Percentiles rank a stretch among this genome's conserved stretches.
phyloP scores from a whole-genome alignment of 2,113 vertebrate genomes.

The Arizona elegans region DNA sequence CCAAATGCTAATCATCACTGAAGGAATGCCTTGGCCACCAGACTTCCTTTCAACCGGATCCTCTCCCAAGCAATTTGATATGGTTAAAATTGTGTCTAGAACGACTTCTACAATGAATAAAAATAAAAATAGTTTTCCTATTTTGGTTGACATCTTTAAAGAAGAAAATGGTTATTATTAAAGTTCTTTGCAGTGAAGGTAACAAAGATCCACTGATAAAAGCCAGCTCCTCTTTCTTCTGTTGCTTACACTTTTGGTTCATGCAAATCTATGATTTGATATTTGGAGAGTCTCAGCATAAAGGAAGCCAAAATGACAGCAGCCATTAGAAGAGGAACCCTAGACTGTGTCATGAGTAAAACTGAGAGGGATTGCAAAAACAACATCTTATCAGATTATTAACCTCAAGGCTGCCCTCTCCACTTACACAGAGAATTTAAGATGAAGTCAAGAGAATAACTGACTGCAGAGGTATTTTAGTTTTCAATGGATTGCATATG shows the following conservation, averaged over 20 bases:
- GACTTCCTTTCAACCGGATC: neutral
- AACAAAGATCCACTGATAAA: neutral
- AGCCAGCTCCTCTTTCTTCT: neutral
- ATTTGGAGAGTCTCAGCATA: neutral
- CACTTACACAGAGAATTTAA: neutral
- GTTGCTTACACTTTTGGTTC: neutral
- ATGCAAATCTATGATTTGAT: neutral
- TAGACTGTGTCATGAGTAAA: neutral
- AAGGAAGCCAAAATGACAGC: neutral
- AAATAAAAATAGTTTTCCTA: neutral
- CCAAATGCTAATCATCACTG: neutral
- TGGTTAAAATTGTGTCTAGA: neutral
- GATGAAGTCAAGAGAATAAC: neutral
- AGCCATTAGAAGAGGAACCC: neutral
- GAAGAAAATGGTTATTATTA: neutral
- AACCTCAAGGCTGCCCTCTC: neutral
- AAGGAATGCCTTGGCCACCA: neutral
- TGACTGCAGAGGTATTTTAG: neutral
- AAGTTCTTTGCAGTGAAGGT: neutral
- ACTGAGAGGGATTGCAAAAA: neutral
- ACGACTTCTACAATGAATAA: neutral
- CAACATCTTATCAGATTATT: neutral
- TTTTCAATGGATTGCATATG: neutral
- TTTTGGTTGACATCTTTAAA: neutral
- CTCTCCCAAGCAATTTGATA: neutral